phyloP scores from a whole-genome alignment of 1,140 invertebrate species.

The Protaetia brevitarsis region DNA sequence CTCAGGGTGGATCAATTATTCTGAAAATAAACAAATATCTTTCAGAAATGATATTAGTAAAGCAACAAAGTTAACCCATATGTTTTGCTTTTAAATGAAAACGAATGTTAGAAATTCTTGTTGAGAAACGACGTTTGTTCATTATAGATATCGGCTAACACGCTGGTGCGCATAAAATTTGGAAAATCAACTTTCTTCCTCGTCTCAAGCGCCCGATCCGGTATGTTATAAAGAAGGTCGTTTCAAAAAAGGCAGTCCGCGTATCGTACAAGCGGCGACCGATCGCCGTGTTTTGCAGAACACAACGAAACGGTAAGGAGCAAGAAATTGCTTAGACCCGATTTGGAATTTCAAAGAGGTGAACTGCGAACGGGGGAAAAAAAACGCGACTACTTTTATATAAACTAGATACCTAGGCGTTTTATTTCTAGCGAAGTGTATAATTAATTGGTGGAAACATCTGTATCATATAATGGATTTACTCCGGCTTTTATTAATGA shows the following conservation, averaged over 20 bases:
- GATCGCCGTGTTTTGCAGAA: neutral
- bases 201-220: neutral
- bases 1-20: too few relatives aligned
- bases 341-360: neutral
- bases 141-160: neutral
- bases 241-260: neutral
- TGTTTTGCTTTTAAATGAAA: neutral
- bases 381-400: neutral
- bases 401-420: neutral
- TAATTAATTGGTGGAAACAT: constrained; percentile 1
- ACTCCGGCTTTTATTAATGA: neutral
- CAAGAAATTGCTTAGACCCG: neutral
- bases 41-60: too few relatives aligned
- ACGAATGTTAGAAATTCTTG: neutral
- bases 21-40: too few relatives aligned
- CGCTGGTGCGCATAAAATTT: neutral
- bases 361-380: neutral
- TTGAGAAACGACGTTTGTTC: neutral
- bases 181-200: neutral
- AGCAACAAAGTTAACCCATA: too few relatives aligned
- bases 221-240: neutral
- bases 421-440: neutral
- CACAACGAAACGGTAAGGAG: neutral
- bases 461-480: neutral
- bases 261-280: neutral